These are phyloP conservation scores for Ruditapes philippinarum DNA, from an alignment of 1,140 invertebrate species.

Conservation along the genomic window DNA sequence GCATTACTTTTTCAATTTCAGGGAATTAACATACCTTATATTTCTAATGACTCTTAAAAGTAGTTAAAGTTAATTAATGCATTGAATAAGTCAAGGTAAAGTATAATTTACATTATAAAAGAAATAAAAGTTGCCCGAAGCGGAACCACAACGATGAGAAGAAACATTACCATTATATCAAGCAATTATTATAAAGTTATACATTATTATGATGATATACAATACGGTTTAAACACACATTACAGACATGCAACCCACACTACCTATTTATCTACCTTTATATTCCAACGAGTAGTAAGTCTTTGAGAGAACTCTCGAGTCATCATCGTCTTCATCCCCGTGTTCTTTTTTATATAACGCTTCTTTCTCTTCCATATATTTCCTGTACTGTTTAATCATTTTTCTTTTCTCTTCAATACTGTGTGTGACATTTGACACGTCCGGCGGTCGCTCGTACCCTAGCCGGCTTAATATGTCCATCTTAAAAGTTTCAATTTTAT, in stretches of 20 bases:
- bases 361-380: slow-evolving; percentile 57
- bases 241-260: too few species aligned
- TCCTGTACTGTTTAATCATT: slow-evolving; percentile 54
- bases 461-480: slow-evolving; percentile 43
- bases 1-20: not conserved
- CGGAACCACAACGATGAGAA: too few species aligned
- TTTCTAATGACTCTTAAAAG: too few species aligned
- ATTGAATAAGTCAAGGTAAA: too few species aligned
- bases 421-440: slow-evolving; percentile 37
- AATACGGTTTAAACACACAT: too few species aligned
- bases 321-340: slow-evolving; percentile 25
- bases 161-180: too few species aligned
- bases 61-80: too few species aligned
- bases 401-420: slow-evolving; percentile 53
- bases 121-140: too few species aligned
- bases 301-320: slow-evolving; percentile 16
- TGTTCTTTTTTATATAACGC: slow-evolving; percentile 5
- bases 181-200: too few species aligned
- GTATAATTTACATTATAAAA: too few species aligned
- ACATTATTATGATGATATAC: too few species aligned
- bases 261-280: slow-evolving; percentile 29
- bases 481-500: slow-evolving; percentile 61
- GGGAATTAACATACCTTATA: too few species aligned
- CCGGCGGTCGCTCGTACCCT: slow-evolving; percentile 32
- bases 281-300: slow-evolving; percentile 46